A percentile compares a stretch with the other conserved stretches of the same genome.
Conservation (phyloP, 2,113 vertebrate genomes). For the Cichladusa arquata region DNA sequence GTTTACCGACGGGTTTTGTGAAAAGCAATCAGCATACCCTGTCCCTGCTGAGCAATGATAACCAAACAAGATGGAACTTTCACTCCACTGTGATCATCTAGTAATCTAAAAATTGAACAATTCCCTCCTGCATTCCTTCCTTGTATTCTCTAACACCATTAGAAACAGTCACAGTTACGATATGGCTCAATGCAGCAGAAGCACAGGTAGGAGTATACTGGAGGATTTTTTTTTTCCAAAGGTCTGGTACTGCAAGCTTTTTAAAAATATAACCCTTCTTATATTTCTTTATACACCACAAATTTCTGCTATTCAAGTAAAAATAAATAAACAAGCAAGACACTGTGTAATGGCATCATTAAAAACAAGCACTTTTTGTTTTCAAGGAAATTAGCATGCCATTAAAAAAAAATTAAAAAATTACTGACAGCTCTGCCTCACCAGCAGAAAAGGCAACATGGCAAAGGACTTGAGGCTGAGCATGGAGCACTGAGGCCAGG, state of each 20-base stretch:
- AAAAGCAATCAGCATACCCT: not conserved
- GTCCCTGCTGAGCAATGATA: not conserved
- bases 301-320: not conserved
- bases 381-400: not conserved
- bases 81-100: not conserved
- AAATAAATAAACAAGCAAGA: not conserved
- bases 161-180: not conserved
- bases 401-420: not conserved
- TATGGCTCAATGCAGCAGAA: not conserved
- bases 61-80: not conserved
- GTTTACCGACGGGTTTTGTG: not conserved
- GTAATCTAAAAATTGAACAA: not conserved
- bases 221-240: not conserved
- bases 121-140: not conserved
- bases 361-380: not conserved
- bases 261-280: not conserved
- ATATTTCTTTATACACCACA: not conserved
- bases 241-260: not conserved
- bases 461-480: not conserved
- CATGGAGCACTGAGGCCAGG: rapidly evolving
- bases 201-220: not conserved
- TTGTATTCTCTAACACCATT: not conserved
- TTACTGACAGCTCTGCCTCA: not conserved
- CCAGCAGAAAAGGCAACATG: not conserved
- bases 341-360: not conserved